Conservation (phyloP, 2,113 vertebrate genomes). For the Colius striatus region DNA sequence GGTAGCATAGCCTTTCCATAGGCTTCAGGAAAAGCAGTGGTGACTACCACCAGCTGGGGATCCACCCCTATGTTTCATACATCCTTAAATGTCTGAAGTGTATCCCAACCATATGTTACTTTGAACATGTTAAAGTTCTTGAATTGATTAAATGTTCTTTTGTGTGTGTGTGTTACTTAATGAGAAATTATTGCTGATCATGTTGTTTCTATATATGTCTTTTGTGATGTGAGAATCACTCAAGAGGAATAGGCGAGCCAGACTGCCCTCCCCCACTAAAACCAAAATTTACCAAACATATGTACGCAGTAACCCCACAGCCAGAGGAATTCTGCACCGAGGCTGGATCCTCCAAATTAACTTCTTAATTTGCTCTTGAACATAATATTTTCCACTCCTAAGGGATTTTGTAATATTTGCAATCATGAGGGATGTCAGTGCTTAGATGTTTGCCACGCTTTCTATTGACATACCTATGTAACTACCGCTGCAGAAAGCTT, state of each 20-base stretch:
- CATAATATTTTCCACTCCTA: background rate
- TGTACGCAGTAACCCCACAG: background rate
- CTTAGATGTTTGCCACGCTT: conserved; percentile 25
- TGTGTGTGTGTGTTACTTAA: conserved; percentile 75
- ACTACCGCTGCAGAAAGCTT: conserved; percentile 5
- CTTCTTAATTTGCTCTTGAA: background rate
- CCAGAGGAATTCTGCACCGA: conserved; percentile 56
- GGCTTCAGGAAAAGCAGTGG: background rate
- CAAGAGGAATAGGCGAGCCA: conserved; percentile 87
- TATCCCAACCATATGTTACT: conserved; percentile 69
- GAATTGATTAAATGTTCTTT: conserved; percentile 76
- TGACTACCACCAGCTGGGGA: background rate
- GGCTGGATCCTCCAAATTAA: background rate
- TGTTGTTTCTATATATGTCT: conserved; percentile 82
- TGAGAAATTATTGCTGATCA: conserved; percentile 75
- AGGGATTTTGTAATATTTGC: background rate
- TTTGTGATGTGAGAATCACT: conserved; percentile 86
- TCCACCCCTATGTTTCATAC: conserved; percentile 49
- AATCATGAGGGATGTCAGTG: background rate
- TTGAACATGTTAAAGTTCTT: conserved; percentile 73
- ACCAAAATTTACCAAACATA: background rate
- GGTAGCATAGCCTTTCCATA: background rate
- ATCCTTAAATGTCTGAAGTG: conserved; percentile 73
- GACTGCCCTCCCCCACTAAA: conserved; percentile 76
- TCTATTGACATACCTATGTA: background rate